Evolutionary conservation across 1,140 invertebrate genomes (phyloP), one percentile per base, ranked within the genome.

Genomic region (Heliconius nattereri): DNA sequence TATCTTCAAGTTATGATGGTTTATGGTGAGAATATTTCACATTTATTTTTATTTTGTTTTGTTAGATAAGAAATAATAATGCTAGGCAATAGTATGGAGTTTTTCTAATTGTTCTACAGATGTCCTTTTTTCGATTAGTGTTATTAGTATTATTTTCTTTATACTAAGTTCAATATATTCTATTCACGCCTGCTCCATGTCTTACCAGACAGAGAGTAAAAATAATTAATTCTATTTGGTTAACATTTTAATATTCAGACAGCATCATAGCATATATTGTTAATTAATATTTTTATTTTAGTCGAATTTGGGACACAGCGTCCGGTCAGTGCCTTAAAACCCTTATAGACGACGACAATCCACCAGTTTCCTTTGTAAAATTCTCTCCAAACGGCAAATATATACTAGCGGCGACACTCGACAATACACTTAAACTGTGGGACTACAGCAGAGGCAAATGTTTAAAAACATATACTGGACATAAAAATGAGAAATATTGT

Each of bases 351-450:
- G 99, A 99, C 89, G 99, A 99, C 89, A 99, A 99, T 95, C 99
- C 99, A 19, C 99, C 99, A 19, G 99, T 99, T 26, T 99, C 99
- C 11, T 99, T 99, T 96, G 99, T 99, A 0, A 99, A 99, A 94
- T 99, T 99, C 95, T 99, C 99, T 66, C 99, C 99, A 0, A 99
- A 99, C 95, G 99, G 99, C 83, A 99, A 99, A 95, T 99, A 99
- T 89, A 99, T 99, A 81, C 94, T 99, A 75, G 98, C 99, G 8
- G 99, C 99, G 23, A 99, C 99, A 2, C 94, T 99, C 78, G 99
- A 99, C 93, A 99, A 99, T 92, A 99, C 98, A 13, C 95, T 99
- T 5, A 99, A 99, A 95, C 94, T 99, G 71, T 99, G 99, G 99
- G 99, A 99, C 94, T 99, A 99, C 94, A 99, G 98, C 80, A 99